Evolutionary conservation across 2,113 vertebrate species (phyloP), one percentile per base, ranked within the genome.

Genomic region (Holacanthus passer): DNA sequence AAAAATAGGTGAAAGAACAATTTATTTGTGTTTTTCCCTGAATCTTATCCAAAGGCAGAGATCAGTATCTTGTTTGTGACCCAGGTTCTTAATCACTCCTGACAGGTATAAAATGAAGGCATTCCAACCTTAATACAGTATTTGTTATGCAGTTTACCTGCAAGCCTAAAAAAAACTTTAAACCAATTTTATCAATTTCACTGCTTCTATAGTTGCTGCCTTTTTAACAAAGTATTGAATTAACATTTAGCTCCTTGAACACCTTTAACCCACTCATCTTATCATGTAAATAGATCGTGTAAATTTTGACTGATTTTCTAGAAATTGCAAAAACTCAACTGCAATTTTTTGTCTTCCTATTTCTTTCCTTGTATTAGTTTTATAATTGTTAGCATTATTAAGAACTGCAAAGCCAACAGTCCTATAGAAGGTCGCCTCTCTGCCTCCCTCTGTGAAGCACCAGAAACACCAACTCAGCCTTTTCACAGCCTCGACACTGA

Each of bases 401-500:
- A 53, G 12, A 69, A 53, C 9, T 65, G 47, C 58, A 70, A 71
- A 31, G 10, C 47, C 56, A 37, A 43, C 35, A 73, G 0, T 58
- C 24, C 31, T 19, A 9, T 43, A 22, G 9, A 37, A 59, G 20
- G 11, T 9, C 22, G 52, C 35, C 29, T 70, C 31, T 41, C 69
- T 53, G 22, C 41, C 41, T 70, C 16, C 16, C 29, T 63, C 8
- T 65, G 55, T 64, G 52, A 72, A 73, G 77, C 55, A 77, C 32
- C 20, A 20, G 67, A 77, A 83, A 45, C 60, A 84, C 69, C 68
- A 55, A 27, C 88, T 90, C 88, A 91, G 89, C 75, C 82, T 76
- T 94, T 83, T 73, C 47, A 22, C 8, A 16, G 67, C 37, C 62
- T 62, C 77, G 19, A 11, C 65, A 65, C 60, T 64, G 4, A 32